Base-by-base conservation (phyloP, 2,888 invertebrate species). In the Eugnorisma glareosa region DNA sequence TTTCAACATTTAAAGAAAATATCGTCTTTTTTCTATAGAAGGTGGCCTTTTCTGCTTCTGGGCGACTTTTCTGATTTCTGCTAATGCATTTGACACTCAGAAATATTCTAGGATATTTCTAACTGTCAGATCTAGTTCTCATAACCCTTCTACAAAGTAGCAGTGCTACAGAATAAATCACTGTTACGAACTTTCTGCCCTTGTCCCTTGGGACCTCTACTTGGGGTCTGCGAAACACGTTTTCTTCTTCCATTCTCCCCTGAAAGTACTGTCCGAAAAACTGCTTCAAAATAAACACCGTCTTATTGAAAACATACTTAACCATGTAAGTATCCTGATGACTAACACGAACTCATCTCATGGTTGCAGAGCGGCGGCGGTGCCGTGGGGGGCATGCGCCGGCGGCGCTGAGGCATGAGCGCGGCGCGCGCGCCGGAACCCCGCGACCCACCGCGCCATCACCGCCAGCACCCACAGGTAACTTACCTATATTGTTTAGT, bases 391-490 rank as follows among this genome's bases (percentile, higher is more conserved):
- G 95, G 93, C 92, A 95, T 95, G 96, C 94, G 94, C 94, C 92
- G 93, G 92, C 93, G 93, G 91, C 94, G 94, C 93, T 95, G 93
- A 95, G 96, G 94, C 91, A 95, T 96, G 96, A 94, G 95, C 95
- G 95, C 94, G 94, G 95, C 95, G 95, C 95, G 95, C 94, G 94
- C 96, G 95, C 94, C 94, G 90, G 94, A 95, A 90, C 93, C 93
- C 93, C 95, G 95, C 95, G 96, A 95, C 92, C 94, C 93, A 88
- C 93, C 94, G 94, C 96, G 95, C 94, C 93, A 93, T 88, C 94
- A 93, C 90, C 94, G 95, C 93, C 91, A 93, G 79, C 94, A 94
- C 89, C 94, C 93, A 67, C 94, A 95, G 96, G 96, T 96, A 94
- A 90, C 81, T 10, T 64, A 75, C 21, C 10, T 18, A 24, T 54